Base-by-base conservation (phyloP, 2,797 vertebrate species). In the Brotula barbata region DNA sequence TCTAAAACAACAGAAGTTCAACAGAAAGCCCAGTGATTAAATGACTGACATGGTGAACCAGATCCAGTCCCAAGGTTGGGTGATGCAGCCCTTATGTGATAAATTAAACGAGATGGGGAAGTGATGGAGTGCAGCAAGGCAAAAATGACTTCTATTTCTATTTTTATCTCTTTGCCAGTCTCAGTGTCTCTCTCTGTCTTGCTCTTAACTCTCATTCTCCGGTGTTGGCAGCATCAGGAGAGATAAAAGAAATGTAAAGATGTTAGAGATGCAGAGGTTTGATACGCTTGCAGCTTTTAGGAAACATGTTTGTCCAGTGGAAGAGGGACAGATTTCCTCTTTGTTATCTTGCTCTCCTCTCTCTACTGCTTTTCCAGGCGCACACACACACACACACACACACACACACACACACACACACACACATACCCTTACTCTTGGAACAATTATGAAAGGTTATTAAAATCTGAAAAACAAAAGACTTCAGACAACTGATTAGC, bases 71-170 rank as follows among this genome's bases (percentile, higher is more conserved):
- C 65, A 70, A 61, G 75, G 73, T 45, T 34, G 68, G 64, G 8
- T 64, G 65, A 69, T 22, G 72, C 71, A 3, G 16, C 61, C 75
- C 54, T 19, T 19, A 72, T 74, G 73, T 78, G 73, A 84, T 71
- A 50, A 82, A 82, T 61, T n/a, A 71, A 73, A 65, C 49, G 71
- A 83, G 74, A 80, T 67, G 68, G 44, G 73, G 53, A 64, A 71
- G 77, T 31, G 58, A 83, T 81, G 40, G 62, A 40, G 43, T 13
- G 6, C 50, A 47, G 57, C 45, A 59, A 54, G 43, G 54, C 46
- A 49, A 59, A n/a, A 42, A 64, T 19, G 57, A 16, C 5, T 8
- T 6, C 17, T n/a, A n/a, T 52, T 20, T n/a, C 21, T 31, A 5
- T 23, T 5, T 6, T 11, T 41, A 13, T 49, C 48, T 58, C 23